Evolutionary conservation across 2,888 invertebrate genomes (phyloP), one percentile per base, ranked within the genome.

Genomic region (Gymnosoma rotundatum): DNA sequence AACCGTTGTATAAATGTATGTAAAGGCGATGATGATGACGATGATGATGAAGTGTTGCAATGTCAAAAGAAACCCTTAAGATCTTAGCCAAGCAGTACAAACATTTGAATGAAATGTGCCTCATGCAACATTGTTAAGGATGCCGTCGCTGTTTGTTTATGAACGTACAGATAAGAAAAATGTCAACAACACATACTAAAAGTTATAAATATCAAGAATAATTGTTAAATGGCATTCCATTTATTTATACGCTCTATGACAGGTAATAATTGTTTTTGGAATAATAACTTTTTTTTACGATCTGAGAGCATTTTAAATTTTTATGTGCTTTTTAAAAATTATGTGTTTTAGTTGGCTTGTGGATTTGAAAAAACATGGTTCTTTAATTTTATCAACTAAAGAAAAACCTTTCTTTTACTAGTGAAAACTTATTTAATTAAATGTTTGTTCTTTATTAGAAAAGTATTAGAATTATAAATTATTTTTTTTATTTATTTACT

Each of bases 151-250:
- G 66, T 83, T 79, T 67, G 61, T 83, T 75, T 69, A 73, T 75
- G 79, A 66, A 73, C 58, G 76, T 52, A 18, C 10, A 86, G 89
- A 90, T 89, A 90, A 90, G 83, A 76, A 88, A 89, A 89, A 89
- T 89, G 91, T 90, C 90, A 91, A 89, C 90, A 91, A 87, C 81
- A 89, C 80, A 67, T 85, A 83, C 85, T 50, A 84, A 84, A 80
- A 87, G 86, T 87, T 89, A 89, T 90, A 90, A 91, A 91, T 90
- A 88, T 87, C 79, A 80, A 66, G 78, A 85, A 85, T 87, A 86
- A 86, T 83, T 84, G 63, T 63, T 69, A 52, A 69, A 52, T 69
- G 52, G 32, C 38, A 70, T 48, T 48, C 56, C n/a, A 70, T 54
- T 32, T 48, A 8, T 50, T 21, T 63, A n/a, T 21, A 16, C 48